A percentile compares a stretch with the other conserved stretches of the same genome.
Evolutionary conservation across 2,797 vertebrate genomes (phyloP).

Genomic region (Furcifer pardalis): DNA sequence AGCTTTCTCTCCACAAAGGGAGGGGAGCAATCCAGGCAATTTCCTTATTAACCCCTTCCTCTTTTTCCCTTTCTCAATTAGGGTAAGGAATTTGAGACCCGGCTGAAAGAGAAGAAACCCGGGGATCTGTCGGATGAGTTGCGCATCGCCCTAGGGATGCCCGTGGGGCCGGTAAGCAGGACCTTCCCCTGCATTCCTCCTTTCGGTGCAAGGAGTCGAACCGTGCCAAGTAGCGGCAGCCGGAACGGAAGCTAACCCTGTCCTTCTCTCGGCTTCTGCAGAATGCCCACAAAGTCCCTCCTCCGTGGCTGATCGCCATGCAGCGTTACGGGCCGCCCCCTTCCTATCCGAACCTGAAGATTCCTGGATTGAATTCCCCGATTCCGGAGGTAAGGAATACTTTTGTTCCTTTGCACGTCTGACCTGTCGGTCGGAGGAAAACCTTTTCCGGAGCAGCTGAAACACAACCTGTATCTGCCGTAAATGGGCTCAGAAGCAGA

Average conservation of each 20-base stretch:
- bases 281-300: constrained; percentile 94
- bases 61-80: constrained; percentile 46
- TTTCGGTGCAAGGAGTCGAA: not conserved
- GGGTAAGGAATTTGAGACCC: constrained; percentile 95
- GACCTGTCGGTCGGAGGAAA: not conserved
- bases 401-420: rapidly evolving
- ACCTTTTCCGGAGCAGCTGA: not conserved
- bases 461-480: not conserved
- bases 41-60: not conserved
- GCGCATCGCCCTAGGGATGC: constrained; percentile 91
- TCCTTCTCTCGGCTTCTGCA: constrained; percentile 9
- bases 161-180: constrained; percentile 85
- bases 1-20: not conserved
- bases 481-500: too few species aligned
- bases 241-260: not conserved
- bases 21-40: rapidly evolving
- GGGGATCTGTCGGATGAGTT: constrained; percentile 93
- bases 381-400: constrained; percentile 85
- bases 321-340: constrained; percentile 93
- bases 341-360: constrained; percentile 94
- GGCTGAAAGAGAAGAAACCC: constrained; percentile 94
- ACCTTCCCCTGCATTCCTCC: not conserved
- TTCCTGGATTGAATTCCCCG: constrained; percentile 91
- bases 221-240: not conserved
- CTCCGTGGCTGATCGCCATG: constrained; percentile 95